A percentile compares a stretch with the other conserved stretches of the same genome.
phyloP scores from a whole-genome alignment of 2,113 vertebrate species.

The Nyctibius bracteatus region DNA sequence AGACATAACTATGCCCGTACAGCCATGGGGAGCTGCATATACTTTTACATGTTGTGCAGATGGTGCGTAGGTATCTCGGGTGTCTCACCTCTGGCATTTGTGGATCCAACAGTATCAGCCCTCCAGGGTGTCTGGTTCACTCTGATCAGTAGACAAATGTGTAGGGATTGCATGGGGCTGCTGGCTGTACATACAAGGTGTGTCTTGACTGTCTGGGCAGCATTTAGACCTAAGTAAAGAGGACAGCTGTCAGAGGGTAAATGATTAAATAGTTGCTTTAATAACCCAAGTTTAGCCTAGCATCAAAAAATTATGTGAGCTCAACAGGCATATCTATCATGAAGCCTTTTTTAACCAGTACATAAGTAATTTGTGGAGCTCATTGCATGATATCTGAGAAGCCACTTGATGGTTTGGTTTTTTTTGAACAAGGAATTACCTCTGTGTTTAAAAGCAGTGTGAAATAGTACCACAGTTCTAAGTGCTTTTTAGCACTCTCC shows the following conservation, averaged over 20 bases:
- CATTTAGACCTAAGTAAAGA: background rate
- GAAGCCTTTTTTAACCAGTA: background rate
- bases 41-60: background rate
- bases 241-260: background rate
- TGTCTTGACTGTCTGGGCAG: background rate
- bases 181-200: background rate
- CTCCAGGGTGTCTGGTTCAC: background rate
- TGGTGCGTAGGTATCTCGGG: background rate
- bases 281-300: background rate
- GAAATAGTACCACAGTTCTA: background rate
- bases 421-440: background rate
- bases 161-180: background rate
- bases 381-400: background rate
- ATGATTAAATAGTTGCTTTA: background rate
- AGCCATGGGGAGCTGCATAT: background rate
- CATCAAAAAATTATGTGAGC: background rate
- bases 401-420: background rate
- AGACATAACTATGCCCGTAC: accelerated
- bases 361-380: background rate
- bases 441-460: background rate
- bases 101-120: background rate
- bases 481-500: background rate
- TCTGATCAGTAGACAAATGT: accelerated
- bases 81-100: background rate
- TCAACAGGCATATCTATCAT: background rate